These are phyloP conservation scores for Antitype chi DNA, from an alignment of 2,888 invertebrate species.

Conservation along the genomic window DNA sequence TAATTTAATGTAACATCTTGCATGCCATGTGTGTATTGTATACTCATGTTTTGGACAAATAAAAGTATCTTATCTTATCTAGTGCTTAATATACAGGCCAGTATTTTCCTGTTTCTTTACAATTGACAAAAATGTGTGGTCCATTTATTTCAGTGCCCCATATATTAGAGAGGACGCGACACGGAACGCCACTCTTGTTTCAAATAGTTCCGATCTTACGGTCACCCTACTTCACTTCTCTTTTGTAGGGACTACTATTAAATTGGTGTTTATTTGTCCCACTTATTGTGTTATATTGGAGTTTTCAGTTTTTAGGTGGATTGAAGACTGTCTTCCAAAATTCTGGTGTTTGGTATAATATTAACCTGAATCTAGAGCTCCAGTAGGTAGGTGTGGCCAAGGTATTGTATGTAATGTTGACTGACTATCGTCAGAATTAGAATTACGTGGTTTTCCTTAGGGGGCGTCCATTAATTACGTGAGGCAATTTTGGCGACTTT, in stretches of 20 bases:
- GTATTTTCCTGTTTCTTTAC: background rate
- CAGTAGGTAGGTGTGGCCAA: background rate
- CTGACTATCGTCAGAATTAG: background rate
- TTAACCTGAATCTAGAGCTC: background rate
- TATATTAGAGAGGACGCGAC: constrained; percentile 56
- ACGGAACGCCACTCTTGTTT: constrained; percentile 67
- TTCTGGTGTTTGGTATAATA: too few species aligned
- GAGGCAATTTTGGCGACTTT: too few species aligned
- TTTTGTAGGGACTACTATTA: constrained; percentile 32
- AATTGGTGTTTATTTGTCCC: constrained; percentile 62
- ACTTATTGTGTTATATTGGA: constrained; percentile 30
- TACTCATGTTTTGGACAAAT: too few species aligned
- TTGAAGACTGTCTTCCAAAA: background rate
- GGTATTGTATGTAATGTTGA: background rate
- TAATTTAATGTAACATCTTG: too few species aligned
- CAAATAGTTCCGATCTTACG: constrained; percentile 53
- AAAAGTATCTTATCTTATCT: too few species aligned
- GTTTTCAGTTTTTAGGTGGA: constrained; percentile 9
- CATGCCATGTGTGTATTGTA: too few species aligned
- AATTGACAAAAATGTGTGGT: constrained; percentile 54
- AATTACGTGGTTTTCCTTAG: background rate
- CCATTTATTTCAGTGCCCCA: constrained; percentile 46
- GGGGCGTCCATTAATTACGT: too few species aligned
- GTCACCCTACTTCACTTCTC: constrained; percentile 41
- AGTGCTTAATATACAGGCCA: background rate